Evolutionary conservation across 2,113 vertebrate genomes (phyloP).

Genomic region (Lamprotornis superbus): DNA sequence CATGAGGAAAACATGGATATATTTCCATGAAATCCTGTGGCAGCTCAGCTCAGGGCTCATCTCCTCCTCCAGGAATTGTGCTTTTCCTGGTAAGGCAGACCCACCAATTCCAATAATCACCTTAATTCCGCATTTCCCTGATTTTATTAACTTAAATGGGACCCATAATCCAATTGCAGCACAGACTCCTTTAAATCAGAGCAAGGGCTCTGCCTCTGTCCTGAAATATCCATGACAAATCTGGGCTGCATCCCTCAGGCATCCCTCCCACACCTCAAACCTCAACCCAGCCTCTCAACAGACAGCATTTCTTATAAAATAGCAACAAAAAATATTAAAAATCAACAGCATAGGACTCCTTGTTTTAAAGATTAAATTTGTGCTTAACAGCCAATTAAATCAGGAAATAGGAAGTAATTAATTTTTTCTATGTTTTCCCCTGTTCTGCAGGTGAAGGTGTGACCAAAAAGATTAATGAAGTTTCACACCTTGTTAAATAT

Average conservation of each 20-base stretch:
- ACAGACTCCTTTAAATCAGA: background rate
- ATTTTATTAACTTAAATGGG: background rate
- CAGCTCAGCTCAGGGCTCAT: background rate
- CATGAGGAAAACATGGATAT: background rate
- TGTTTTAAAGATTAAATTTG: background rate
- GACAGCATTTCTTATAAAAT: background rate
- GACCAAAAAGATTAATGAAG: background rate
- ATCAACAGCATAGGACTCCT: background rate
- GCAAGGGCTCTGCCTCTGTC: background rate
- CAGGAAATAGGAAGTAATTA: background rate
- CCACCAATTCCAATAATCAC: background rate
- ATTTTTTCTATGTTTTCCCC: background rate
- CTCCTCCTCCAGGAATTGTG: background rate
- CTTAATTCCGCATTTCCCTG: background rate
- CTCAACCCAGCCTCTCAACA: background rate
- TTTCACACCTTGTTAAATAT: background rate
- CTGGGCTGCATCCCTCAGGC: background rate
- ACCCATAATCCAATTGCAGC: background rate
- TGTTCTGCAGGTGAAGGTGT: background rate
- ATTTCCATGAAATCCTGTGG: background rate
- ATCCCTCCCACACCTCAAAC: background rate
- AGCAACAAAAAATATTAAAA: background rate
- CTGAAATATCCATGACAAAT: background rate
- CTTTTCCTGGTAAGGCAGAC: background rate
- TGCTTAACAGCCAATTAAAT: background rate